Evolutionary conservation across 2,797 vertebrate species (phyloP), one percentile per base, ranked within the genome.

Genomic region (Serranus cabrilla): DNA sequence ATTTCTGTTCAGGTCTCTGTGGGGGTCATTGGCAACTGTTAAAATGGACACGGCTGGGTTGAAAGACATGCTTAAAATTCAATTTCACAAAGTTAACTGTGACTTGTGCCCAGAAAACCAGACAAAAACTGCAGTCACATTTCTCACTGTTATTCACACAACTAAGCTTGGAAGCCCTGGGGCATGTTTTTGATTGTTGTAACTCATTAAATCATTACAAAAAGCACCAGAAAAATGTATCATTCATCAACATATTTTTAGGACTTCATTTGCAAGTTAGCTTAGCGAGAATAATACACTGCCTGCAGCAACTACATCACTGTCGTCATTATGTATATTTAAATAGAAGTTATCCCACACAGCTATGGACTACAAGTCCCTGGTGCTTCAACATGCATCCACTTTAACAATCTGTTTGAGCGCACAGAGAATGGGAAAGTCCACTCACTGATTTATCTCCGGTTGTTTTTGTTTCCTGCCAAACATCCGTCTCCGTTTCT

Each of bases 1-100:
- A 50, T 37, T 27, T 51, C 40, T 69, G 9, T 25, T 72, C 54
- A 42, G 23, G 27, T 40, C 54, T 74, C 66, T 52, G 42, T 16
- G 66, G 47, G 57, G 60, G 42, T 34, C 43, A 64, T 73, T 73
- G 40, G 42, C 51, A 46, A 25, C 18, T 14, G 13, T 31, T 27
- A 21, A 42, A 59, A 39, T 40, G 21, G 13, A 59, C 37, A 43
- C 6, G 16, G 10, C n/a, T 7, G 6, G 20, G n/a, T 60, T 21
- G 31, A 69, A 57, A 54, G n/a, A 42, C 31, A 23, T 52, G 21
- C 20, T 13, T 20, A 27, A 49, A 6, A 14, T 31, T 3, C 34
- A 2, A 57, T 45, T 20, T 51, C 7, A 39, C 7, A 12, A 52
- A 40, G 39, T 47, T 4, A 58, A 52, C 21, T 2, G 39, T 12